These are phyloP conservation scores for Anhinga rufa DNA, from an alignment of 2,113 vertebrate genomes.

Conservation along the genomic window DNA sequence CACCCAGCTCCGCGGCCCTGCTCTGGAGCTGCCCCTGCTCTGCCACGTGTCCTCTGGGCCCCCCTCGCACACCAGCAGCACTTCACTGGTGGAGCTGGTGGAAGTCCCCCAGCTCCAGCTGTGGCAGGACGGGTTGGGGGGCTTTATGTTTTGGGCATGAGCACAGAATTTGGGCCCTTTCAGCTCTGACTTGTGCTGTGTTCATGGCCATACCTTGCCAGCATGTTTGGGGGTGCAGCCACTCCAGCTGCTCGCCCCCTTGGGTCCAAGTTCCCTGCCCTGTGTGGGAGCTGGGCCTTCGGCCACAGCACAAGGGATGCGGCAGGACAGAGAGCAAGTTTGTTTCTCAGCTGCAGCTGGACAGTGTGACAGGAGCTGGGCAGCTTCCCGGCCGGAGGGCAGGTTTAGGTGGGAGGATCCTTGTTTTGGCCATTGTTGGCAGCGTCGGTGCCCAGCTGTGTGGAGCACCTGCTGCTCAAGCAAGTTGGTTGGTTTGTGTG, in stretches of 20 bases:
- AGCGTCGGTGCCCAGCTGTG: rapidly evolving
- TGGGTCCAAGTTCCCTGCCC: neutral
- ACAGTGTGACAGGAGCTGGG: neutral
- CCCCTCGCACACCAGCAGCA: neutral
- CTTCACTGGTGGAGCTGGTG: neutral
- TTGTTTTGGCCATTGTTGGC: neutral
- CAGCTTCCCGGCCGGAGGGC: neutral
- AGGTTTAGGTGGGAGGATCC: neutral
- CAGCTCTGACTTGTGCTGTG: neutral
- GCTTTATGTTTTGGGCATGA: neutral
- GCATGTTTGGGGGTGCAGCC: neutral
- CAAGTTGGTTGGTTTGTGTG: neutral
- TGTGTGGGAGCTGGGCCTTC: neutral
- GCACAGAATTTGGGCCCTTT: neutral
- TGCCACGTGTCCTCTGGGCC: rapidly evolving
- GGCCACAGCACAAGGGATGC: neutral
- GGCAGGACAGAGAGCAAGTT: neutral
- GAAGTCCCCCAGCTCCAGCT: neutral
- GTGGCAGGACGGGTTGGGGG: neutral
- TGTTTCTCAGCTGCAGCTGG: neutral
- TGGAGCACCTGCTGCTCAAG: neutral
- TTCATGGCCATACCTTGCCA: neutral
- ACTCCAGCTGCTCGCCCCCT: neutral
- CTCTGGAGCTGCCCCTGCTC: neutral
- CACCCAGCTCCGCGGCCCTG: rapidly evolving